These are phyloP conservation scores for Atta cephalotes DNA, from an alignment of 1,140 invertebrate genomes.

Conservation along the genomic window DNA sequence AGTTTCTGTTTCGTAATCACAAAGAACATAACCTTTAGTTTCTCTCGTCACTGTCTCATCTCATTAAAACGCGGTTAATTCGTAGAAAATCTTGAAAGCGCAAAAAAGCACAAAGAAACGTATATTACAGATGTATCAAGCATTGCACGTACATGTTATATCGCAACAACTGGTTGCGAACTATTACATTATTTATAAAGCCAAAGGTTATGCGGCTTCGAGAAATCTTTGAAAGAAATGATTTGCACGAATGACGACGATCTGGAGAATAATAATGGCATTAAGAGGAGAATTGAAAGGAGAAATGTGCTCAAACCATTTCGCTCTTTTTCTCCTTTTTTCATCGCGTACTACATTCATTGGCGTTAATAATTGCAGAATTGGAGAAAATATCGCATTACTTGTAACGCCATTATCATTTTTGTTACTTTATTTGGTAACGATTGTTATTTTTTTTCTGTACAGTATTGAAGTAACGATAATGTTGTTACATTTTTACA, in stretches of 20 bases:
- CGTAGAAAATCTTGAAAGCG: slow-evolving; percentile 16
- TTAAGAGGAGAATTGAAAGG: slow-evolving; percentile 3
- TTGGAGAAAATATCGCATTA: no score
- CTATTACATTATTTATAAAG: slow-evolving; percentile 51
- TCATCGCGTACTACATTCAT: not conserved
- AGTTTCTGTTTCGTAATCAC: not conserved
- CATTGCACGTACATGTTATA: not conserved
- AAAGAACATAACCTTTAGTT: not conserved
- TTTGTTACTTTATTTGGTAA: no score
- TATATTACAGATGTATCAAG: slow-evolving; percentile 28
- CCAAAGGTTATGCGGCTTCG: slow-evolving; percentile 15
- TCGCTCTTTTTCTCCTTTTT: not conserved
- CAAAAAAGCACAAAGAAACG: slow-evolving; percentile 21
- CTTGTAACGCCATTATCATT: no score
- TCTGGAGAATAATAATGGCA: slow-evolving; percentile 34
- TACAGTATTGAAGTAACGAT: no score
- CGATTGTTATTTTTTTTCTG: no score
- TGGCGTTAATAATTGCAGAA: not conserved
- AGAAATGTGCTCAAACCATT: not conserved
- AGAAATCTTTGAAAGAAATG: slow-evolving; percentile 49
- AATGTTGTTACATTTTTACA: no score
- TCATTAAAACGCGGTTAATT: slow-evolving; percentile 30
- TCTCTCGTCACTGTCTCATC: not conserved
- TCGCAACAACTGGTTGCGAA: slow-evolving; percentile 4
- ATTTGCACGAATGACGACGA: slow-evolving; percentile 40